Conservation (phyloP, 2,888 invertebrate genomes). For the Plebejus melissa region DNA sequence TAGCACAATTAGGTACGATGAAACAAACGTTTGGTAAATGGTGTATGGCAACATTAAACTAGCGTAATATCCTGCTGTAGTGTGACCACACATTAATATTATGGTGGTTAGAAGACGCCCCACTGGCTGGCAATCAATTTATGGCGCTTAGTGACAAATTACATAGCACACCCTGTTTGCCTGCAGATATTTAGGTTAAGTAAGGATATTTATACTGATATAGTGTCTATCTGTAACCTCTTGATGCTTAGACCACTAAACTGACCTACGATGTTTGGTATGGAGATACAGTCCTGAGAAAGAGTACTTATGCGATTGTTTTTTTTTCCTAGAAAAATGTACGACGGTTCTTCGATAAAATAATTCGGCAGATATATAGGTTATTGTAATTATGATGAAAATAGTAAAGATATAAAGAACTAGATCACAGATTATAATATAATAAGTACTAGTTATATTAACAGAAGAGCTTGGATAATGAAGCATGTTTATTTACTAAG, state of each 20-base stretch:
- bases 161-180: constrained; percentile 46
- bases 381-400: no score
- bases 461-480: not conserved
- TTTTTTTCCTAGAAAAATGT: no score
- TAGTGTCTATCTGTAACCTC: no score
- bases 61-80: constrained; percentile 26
- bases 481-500: not conserved
- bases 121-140: constrained; percentile 71
- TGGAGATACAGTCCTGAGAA: no score
- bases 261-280: no score
- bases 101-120: constrained; percentile 56
- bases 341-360: no score
- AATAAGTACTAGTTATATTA: not conserved
- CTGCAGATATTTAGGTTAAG: not conserved
- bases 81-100: constrained; percentile 52
- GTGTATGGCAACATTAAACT: constrained; percentile 15
- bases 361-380: no score
- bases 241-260: no score
- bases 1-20: constrained; percentile 5
- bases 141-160: constrained; percentile 65
- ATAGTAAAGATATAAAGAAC: not conserved
- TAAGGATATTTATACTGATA: not conserved
- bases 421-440: not conserved
- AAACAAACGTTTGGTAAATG: constrained; percentile 8
- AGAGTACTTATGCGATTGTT: no score